Evolutionary conservation across 2,888 invertebrate species (phyloP).

Genomic region (Polydrusus tereticollis): DNA sequence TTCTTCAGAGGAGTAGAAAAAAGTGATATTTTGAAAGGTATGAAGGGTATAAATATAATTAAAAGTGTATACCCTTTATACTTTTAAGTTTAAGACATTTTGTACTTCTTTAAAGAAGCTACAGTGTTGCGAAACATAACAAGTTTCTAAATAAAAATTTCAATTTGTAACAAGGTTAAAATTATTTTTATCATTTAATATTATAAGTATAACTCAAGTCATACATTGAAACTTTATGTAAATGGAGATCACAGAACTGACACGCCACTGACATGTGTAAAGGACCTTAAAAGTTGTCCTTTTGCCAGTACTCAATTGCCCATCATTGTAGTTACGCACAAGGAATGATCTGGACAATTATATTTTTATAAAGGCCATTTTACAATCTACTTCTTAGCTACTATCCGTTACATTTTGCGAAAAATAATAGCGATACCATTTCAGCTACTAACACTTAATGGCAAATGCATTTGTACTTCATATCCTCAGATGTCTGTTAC

Average conservation of each 20-base stretch:
- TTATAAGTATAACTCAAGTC: not conserved
- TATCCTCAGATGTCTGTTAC: slow-evolving; percentile 47
- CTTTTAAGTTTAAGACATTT: too few relatives aligned
- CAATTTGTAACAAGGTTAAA: too few relatives aligned
- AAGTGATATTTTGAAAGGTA: too few relatives aligned
- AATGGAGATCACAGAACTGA: not conserved
- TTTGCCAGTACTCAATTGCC: not conserved
- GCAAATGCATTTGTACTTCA: slow-evolving; percentile 46
- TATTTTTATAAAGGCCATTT: slow-evolving; percentile 15
- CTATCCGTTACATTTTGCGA: slow-evolving; percentile 7
- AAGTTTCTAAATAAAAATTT: too few relatives aligned
- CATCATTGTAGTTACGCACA: slow-evolving; percentile 1
- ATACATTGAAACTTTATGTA: not conserved
- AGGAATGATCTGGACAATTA: slow-evolving; percentile 21
- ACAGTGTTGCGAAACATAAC: too few relatives aligned
- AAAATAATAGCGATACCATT: slow-evolving; percentile 15
- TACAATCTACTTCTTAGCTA: slow-evolving; percentile 17
- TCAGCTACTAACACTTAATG: slow-evolving; percentile 21
- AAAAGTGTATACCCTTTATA: too few relatives aligned
- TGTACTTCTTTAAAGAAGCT: too few relatives aligned
- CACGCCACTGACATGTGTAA: too few relatives aligned
- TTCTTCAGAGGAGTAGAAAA: too few relatives aligned
- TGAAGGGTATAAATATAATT: too few relatives aligned
- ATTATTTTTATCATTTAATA: too few relatives aligned
- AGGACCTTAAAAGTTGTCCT: too few relatives aligned